Evolutionary conservation across 2,888 invertebrate genomes (phyloP).

Genomic region (Lutraria lutraria): DNA sequence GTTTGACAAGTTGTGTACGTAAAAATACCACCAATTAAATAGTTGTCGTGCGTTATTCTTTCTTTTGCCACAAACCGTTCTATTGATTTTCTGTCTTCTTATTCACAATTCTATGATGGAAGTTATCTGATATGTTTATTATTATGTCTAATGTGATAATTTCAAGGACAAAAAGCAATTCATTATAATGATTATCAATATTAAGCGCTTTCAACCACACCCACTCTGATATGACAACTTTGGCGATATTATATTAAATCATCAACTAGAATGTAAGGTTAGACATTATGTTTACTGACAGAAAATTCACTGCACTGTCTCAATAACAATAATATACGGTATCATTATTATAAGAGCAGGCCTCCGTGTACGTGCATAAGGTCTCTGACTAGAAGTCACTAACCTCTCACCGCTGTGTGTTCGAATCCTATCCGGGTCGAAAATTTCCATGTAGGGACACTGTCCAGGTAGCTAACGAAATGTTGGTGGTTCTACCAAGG

Average conservation of each 20-base stretch:
- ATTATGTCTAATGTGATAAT: not conserved
- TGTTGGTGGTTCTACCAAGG: too few relatives aligned
- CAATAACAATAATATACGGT: not conserved
- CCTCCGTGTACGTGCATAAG: too few relatives aligned
- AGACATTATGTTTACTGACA: not conserved
- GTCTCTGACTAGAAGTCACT: too few relatives aligned
- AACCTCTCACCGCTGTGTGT: too few relatives aligned
- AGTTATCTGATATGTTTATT: not conserved
- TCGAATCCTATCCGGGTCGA: too few relatives aligned
- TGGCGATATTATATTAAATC: not conserved
- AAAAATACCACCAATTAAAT: not conserved
- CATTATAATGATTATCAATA: not conserved
- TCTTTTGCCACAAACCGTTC: not conserved
- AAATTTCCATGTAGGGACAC: too few relatives aligned
- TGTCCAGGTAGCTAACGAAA: too few relatives aligned
- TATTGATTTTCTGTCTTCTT: conserved; percentile 4
- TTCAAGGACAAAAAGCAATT: conserved; percentile 5
- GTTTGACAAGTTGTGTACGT: not conserved
- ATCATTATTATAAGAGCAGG: not conserved
- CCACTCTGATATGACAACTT: not conserved
- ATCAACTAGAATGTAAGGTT: not conserved
- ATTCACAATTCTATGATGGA: not conserved
- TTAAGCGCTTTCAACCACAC: not conserved
- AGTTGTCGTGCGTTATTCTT: not conserved
- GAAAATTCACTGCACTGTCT: not conserved